phyloP scores from a whole-genome alignment of 1,140 invertebrate species.

The Zaprionus kolodkinae region DNA sequence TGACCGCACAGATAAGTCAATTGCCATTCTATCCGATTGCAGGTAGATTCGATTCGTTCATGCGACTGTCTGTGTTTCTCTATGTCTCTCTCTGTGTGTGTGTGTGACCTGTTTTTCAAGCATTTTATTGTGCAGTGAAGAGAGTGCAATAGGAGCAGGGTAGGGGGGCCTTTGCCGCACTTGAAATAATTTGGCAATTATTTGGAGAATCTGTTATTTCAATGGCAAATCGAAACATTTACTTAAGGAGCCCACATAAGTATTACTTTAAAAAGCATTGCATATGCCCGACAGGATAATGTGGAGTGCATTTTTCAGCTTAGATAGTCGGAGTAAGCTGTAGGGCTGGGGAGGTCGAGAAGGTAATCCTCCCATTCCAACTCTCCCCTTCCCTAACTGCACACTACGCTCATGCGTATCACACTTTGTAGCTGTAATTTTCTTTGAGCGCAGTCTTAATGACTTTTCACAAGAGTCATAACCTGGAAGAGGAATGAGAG shows the following conservation, averaged over 20 bases:
- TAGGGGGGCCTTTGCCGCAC: background rate
- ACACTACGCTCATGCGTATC: constrained; percentile 3
- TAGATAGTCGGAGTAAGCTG: no score
- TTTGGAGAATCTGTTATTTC: background rate
- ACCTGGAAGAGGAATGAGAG: constrained; percentile 49
- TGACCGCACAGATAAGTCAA: constrained; percentile 78
- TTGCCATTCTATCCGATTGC: constrained; percentile 70
- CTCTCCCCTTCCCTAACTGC: no score
- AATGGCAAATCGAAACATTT: constrained; percentile 2
- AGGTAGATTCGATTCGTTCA: constrained; percentile 37
- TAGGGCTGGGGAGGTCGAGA: no score
- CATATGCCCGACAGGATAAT: background rate
- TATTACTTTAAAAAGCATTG: background rate
- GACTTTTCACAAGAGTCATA: constrained; percentile 78
- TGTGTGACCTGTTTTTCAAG: constrained; percentile 28
- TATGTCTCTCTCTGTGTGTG: constrained; percentile 10
- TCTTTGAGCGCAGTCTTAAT: constrained; percentile 66
- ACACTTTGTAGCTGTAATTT: constrained; percentile 72
- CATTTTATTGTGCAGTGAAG: constrained; percentile 7
- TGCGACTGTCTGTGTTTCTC: background rate
- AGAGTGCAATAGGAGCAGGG: background rate
- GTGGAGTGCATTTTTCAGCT: background rate
- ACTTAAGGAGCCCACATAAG: background rate
- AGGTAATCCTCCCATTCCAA: no score
- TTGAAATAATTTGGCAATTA: constrained; percentile 10